Conservation (phyloP, 2,797 vertebrate species). For the Forpus xanthops region DNA sequence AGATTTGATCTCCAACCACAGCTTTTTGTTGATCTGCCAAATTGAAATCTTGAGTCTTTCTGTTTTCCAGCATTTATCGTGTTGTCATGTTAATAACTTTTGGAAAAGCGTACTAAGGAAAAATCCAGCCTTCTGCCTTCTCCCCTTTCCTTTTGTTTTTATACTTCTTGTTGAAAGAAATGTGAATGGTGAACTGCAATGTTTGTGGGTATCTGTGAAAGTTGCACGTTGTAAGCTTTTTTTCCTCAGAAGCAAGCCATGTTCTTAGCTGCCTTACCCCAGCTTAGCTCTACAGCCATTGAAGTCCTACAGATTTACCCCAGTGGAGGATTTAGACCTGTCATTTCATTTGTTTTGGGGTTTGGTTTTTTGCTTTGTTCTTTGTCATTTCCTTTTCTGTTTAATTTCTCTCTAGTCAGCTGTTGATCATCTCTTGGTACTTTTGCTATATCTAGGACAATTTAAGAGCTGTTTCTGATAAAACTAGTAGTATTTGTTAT, state of each 20-base stretch:
- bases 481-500: constrained; percentile 60
- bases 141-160: constrained; percentile 16
- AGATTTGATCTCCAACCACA: constrained; percentile 55
- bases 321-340: constrained; percentile 45
- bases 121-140: neutral
- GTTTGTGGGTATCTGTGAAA: constrained; percentile 57
- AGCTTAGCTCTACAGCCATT: neutral
- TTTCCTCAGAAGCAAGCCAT: neutral
- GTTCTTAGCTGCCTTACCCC: constrained; percentile 34
- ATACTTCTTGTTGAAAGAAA: constrained; percentile 41
- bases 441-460: constrained; percentile 78
- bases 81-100: constrained; percentile 56
- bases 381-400: constrained; percentile 34
- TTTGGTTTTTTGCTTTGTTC: constrained; percentile 14
- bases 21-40: constrained; percentile 56
- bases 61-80: constrained; percentile 57
- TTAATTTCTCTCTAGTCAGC: constrained; percentile 65
- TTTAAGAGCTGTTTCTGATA: constrained; percentile 55
- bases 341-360: neutral
- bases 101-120: neutral
- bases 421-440: constrained; percentile 87
- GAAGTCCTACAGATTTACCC: constrained; percentile 17
- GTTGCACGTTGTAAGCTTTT: constrained; percentile 37
- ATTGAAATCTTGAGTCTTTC: constrained; percentile 37
- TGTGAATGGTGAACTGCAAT: constrained; percentile 51